These are phyloP conservation scores for Drosophila ambigua DNA, from an alignment of 1,140 invertebrate genomes.

Conservation along the genomic window DNA sequence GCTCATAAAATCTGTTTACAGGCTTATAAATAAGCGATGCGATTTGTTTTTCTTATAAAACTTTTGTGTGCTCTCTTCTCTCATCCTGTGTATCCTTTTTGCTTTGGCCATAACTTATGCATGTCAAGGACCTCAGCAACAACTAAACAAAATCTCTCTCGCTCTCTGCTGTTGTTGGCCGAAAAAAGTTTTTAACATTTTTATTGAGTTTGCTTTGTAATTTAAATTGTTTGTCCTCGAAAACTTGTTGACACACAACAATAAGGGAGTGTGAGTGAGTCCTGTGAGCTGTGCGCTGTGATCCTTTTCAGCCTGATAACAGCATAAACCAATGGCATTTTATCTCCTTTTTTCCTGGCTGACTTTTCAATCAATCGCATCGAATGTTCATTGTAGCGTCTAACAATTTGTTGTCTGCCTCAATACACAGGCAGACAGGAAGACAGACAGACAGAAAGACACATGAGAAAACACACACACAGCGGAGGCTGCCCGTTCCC, in stretches of 20 bases:
- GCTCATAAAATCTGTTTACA: constrained; percentile 80
- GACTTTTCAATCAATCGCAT: constrained; percentile 79
- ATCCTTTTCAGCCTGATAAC: constrained; percentile 33
- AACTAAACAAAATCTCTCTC: constrained; percentile 70
- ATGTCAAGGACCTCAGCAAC: constrained; percentile 56
- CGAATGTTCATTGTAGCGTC: constrained; percentile 76
- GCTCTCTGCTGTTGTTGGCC: constrained; percentile 47
- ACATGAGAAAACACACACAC: not conserved
- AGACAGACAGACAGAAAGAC: not conserved
- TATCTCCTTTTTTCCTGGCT: constrained; percentile 54
- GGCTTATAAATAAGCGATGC: constrained; percentile 73
- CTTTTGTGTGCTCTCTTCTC: constrained; percentile 42
- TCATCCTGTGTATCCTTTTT: constrained; percentile 23
- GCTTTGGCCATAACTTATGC: constrained; percentile 72
- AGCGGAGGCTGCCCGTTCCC: not conserved
- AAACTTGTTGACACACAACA: constrained; percentile 63
- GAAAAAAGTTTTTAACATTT: constrained; percentile 72
- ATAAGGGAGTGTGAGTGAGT: constrained; percentile 7
- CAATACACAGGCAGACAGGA: constrained; percentile 13
- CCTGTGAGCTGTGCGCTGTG: not conserved
- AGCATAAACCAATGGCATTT: constrained; percentile 69
- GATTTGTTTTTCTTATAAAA: constrained; percentile 78
- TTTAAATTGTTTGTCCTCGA: constrained; percentile 74
- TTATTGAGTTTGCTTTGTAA: constrained; percentile 81
- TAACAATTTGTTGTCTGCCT: constrained; percentile 73